phyloP scores from a whole-genome alignment of 2,797 vertebrate species.

The Sternarchorhynchus goeldii region DNA sequence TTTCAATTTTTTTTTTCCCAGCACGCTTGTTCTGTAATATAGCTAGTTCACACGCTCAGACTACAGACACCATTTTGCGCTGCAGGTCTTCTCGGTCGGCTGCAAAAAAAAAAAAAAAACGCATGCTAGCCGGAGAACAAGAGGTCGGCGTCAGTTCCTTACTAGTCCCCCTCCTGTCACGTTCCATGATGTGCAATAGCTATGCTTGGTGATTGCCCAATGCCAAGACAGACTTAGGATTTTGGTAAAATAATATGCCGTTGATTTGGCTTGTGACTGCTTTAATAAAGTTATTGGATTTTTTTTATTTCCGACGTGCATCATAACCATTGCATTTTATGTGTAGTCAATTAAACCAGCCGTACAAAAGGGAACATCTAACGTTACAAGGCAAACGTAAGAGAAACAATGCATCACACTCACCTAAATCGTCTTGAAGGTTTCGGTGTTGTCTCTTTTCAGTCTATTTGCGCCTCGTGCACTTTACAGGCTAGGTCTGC shows the following conservation, averaged over 20 bases:
- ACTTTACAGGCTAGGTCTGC: constrained; percentile 18
- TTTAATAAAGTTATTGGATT: too few species aligned
- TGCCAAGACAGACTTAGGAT: neutral
- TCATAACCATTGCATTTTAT: too few species aligned
- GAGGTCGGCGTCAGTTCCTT: constrained; percentile 29
- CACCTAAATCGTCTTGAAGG: neutral
- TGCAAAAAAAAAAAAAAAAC: constrained; percentile 34
- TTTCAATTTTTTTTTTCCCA: neutral
- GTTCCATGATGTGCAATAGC: constrained; percentile 36
- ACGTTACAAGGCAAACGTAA: too few species aligned
- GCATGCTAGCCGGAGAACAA: constrained; percentile 35
- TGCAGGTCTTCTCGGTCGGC: constrained; percentile 48
- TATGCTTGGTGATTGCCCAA: neutral
- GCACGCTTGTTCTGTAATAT: constrained; percentile 45
- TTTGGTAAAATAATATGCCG: neutral
- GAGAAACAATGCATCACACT: neutral
- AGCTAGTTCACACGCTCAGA: constrained; percentile 41
- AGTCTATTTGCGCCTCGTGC: neutral
- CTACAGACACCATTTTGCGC: constrained; percentile 64
- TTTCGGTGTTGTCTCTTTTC: neutral
- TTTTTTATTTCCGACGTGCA: too few species aligned
- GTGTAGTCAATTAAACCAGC: too few species aligned
- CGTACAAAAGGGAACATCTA: too few species aligned
- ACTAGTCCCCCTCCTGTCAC: constrained; percentile 36
- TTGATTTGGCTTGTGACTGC: too few species aligned